These are phyloP conservation scores for Oncorhynchus mykiss DNA, from an alignment of 2,113 vertebrate species.

Conservation along the genomic window DNA sequence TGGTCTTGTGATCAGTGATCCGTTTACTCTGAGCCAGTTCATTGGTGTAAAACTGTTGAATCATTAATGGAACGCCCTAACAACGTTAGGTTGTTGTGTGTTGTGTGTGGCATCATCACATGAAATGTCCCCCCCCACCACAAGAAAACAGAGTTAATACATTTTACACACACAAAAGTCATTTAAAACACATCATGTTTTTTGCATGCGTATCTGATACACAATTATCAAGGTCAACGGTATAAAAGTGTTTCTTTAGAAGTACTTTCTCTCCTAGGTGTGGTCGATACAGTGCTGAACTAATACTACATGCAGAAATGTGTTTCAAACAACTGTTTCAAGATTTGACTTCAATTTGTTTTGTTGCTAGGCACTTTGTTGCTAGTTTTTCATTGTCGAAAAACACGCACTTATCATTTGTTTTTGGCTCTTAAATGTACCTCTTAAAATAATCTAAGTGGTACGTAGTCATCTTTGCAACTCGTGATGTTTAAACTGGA, in stretches of 20 bases:
- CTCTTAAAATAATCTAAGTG: slow-evolving; percentile 27
- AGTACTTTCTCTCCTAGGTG: slow-evolving; percentile 20
- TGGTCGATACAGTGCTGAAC: not conserved
- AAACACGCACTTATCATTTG: no score
- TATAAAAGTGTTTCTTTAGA: slow-evolving; percentile 20
- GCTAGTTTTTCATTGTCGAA: no score
- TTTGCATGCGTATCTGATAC: slow-evolving; percentile 20
- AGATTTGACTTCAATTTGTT: slow-evolving; percentile 8
- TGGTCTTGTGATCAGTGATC: slow-evolving; percentile 88
- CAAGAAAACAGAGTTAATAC: slow-evolving; percentile 58
- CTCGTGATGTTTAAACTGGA: not conserved
- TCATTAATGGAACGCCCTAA: slow-evolving; percentile 83
- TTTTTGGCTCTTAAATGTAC: no score
- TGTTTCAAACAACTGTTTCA: not conserved
- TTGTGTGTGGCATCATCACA: slow-evolving; percentile 41
- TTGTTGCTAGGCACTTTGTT: not conserved
- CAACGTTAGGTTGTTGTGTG: slow-evolving; percentile 21
- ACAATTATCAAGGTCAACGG: slow-evolving; percentile 40
- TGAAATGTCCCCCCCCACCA: slow-evolving; percentile 44
- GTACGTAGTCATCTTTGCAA: slow-evolving; percentile 10
- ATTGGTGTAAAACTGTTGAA: slow-evolving; percentile 89
- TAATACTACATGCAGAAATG: not conserved
- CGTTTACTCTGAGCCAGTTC: slow-evolving; percentile 83
- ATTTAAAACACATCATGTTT: slow-evolving; percentile 49
- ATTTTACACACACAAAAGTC: slow-evolving; percentile 40